Evolutionary conservation across 2,888 invertebrate species (phyloP).

Genomic region (Lasioglossum pauxillum): DNA sequence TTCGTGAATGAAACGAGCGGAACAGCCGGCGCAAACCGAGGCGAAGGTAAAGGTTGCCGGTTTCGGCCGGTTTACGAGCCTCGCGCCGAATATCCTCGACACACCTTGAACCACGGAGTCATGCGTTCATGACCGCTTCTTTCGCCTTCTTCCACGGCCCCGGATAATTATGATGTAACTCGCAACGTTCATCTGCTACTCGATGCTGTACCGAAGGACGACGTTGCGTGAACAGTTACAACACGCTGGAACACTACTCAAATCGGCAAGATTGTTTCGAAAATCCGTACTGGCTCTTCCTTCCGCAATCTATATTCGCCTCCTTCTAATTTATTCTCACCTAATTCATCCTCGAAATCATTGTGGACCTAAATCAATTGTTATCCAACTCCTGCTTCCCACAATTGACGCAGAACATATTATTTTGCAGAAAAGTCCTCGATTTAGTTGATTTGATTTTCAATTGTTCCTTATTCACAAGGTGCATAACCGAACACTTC

Average conservation of each 20-base stretch:
- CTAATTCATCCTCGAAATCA: too few relatives aligned
- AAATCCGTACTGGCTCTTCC: background rate
- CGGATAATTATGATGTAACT: background rate
- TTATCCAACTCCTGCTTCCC: too few relatives aligned
- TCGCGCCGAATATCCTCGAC: conserved; percentile 29
- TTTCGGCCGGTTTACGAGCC: conserved; percentile 64
- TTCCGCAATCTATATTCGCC: background rate
- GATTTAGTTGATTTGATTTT: too few relatives aligned
- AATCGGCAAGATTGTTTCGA: background rate
- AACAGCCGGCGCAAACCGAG: conserved; percentile 64
- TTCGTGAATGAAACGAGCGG: conserved; percentile 74
- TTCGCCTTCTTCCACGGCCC: background rate
- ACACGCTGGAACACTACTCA: background rate
- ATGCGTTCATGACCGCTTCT: conserved; percentile 2
- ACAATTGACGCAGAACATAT: too few relatives aligned
- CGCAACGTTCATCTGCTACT: background rate
- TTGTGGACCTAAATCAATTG: too few relatives aligned
- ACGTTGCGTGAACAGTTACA: background rate
- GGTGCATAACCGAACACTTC: background rate
- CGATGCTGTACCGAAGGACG: background rate
- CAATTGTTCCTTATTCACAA: background rate
- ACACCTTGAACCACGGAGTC: background rate
- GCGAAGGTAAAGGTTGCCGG: conserved; percentile 74
- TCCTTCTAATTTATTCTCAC: too few relatives aligned
- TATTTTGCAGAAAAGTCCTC: too few relatives aligned